phyloP scores from a whole-genome alignment of 37 sponge, comb jelly and placozoan genomes.

The Chondrosia reniformis region DNA sequence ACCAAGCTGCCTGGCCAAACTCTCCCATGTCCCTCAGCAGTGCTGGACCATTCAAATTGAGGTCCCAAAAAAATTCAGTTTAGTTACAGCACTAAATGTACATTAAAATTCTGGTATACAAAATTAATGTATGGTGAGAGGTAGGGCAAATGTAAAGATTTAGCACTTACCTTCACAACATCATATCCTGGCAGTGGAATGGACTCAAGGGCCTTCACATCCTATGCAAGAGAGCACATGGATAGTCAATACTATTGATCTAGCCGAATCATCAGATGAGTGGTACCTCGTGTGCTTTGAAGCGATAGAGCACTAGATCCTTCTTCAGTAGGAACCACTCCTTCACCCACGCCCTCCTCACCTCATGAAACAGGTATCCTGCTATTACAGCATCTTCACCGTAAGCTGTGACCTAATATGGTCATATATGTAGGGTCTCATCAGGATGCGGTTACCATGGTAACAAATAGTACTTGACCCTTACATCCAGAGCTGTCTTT shows the following conservation, averaged over 20 bases:
- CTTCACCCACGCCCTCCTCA: constrained; percentile 38
- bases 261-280: background rate
- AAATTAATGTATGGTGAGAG: too few species aligned
- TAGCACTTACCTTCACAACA: constrained; percentile 19
- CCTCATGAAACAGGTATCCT: constrained; percentile 51
- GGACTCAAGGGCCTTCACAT: constrained; percentile 55
- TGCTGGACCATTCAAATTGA: background rate
- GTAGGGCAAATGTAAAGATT: too few species aligned
- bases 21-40: background rate
- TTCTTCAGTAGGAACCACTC: constrained; percentile 75
- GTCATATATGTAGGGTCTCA: background rate
- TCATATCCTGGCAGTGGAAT: constrained; percentile 70
- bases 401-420: constrained; percentile 24
- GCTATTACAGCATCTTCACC: constrained; percentile 52
- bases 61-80: background rate
- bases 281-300: constrained; percentile 84
- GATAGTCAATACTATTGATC: background rate
- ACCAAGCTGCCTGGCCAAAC: too few species aligned
- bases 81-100: background rate
- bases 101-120: too few species aligned
- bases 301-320: constrained; percentile 76
- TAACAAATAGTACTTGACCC: background rate
- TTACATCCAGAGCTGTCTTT: constrained; percentile 24
- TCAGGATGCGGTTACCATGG: background rate
- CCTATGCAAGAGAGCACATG: constrained; percentile 20